Evolutionary conservation across 2,888 invertebrate species (phyloP).

Genomic region (Rotaria socialis): DNA sequence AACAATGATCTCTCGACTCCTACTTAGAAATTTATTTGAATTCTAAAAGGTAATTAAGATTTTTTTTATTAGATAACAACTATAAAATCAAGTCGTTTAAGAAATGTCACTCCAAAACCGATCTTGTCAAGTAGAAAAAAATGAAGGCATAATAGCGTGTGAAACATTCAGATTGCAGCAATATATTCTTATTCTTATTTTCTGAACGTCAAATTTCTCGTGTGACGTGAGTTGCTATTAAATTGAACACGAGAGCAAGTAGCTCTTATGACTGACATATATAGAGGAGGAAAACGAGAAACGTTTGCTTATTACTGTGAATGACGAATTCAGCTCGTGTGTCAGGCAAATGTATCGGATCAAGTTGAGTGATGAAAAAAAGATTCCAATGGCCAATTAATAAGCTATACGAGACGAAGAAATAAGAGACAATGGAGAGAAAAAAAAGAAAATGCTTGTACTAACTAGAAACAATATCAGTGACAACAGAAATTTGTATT

Average conservation of each 20-base stretch:
- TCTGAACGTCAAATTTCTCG: not conserved
- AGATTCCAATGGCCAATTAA: not conserved
- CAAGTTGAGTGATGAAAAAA: slow-evolving; percentile 1
- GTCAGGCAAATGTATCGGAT: not conserved
- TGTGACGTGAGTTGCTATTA: not conserved
- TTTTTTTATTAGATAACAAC: not conserved
- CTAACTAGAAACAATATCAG: not conserved
- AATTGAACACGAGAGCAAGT: not conserved
- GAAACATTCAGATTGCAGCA: not conserved
- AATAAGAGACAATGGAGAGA: not conserved
- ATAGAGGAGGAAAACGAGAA: not conserved
- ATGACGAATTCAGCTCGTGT: not conserved
- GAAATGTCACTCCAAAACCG: not conserved
- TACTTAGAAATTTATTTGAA: not conserved
- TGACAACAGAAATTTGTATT: not conserved
- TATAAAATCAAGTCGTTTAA: not conserved
- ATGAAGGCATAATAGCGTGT: not conserved
- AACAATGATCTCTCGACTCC: too few relatives aligned
- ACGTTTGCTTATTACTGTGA: not conserved
- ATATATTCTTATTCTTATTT: not conserved
- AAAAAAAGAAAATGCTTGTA: not conserved
- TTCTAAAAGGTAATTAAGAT: too few relatives aligned
- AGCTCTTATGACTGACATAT: not conserved
- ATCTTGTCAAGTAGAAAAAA: not conserved
- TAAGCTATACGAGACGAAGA: not conserved